Conservation (phyloP, 2,888 invertebrate genomes). For the Tethea ocularis region DNA sequence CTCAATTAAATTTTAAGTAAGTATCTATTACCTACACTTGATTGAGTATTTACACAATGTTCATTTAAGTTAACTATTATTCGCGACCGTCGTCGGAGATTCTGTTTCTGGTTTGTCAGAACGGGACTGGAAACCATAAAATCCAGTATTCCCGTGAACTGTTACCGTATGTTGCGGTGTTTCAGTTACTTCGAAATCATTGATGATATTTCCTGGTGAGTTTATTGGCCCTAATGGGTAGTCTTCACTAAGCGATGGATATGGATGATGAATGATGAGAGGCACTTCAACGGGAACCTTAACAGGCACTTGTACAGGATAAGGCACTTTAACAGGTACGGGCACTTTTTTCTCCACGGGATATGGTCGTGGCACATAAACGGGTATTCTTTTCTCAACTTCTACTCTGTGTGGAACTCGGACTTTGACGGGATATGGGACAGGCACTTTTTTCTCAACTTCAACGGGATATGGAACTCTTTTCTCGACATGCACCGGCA, state of each 20-base stretch:
- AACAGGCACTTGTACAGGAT: constrained; percentile 64
- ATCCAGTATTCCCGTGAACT: constrained; percentile 60
- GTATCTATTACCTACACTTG: constrained; percentile 22
- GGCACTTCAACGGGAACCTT: constrained; percentile 64
- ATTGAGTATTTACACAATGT: constrained; percentile 34
- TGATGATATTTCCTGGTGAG: constrained; percentile 21
- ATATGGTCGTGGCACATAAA: constrained; percentile 60
- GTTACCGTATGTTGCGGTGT: constrained; percentile 53
- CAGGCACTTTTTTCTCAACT: constrained; percentile 57
- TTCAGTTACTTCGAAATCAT: constrained; percentile 26
- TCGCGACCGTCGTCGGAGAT: constrained; percentile 33
- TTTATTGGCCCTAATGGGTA: constrained; percentile 24
- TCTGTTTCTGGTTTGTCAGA: constrained; percentile 48
- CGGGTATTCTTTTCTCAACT: constrained; percentile 7
- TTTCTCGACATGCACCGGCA: constrained; percentile 76
- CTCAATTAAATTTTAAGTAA: constrained; percentile 11
- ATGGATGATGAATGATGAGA: constrained; percentile 62
- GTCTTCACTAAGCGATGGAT: constrained; percentile 44
- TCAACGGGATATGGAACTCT: constrained; percentile 73
- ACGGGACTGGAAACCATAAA: constrained; percentile 61
- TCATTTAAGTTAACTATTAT: constrained; percentile 13
- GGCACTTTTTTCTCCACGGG: constrained; percentile 33
- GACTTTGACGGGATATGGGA: constrained; percentile 35
- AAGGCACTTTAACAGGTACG: constrained; percentile 58
- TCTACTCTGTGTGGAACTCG: constrained; percentile 35